phyloP scores from a whole-genome alignment of 2,797 vertebrate species.

The Pangasius krempfi region DNA sequence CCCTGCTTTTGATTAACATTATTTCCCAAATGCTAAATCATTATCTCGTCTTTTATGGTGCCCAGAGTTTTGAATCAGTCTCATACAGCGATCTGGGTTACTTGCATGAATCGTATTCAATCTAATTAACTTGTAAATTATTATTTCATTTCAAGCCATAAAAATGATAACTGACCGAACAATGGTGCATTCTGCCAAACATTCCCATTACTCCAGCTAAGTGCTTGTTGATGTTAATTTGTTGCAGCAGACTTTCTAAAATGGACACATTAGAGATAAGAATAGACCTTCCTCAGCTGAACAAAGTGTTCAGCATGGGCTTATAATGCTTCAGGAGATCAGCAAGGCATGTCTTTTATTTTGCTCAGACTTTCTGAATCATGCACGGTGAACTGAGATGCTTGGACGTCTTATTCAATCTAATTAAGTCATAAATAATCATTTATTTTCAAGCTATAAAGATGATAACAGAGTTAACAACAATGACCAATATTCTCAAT shows the following conservation, averaged over 20 bases:
- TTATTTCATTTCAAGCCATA: not conserved
- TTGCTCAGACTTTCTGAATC: not conserved
- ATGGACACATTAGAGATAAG: not conserved
- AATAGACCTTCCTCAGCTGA: not conserved
- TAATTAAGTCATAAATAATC: constrained; percentile 18
- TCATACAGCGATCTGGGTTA: not conserved
- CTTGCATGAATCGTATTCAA: not conserved
- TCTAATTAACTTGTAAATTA: constrained; percentile 19
- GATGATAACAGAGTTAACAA: constrained; percentile 16
- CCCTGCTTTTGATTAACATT: constrained; percentile 14
- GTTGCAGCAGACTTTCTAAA: constrained; percentile 1
- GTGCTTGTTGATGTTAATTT: constrained; percentile 29
- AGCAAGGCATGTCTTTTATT: too few species aligned
- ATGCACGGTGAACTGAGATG: not conserved
- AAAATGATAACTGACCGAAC: constrained; percentile 6
- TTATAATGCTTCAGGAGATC: not conserved
- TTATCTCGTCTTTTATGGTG: not conserved
- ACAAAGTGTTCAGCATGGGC: not conserved
- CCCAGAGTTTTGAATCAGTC: not conserved
- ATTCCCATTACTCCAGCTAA: constrained; percentile 18
- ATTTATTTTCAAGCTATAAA: not conserved
- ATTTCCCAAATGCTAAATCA: constrained; percentile 16
- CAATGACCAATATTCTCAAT: constrained; percentile 13
- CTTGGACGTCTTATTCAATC: not conserved
- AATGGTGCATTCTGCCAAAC: not conserved